Evolutionary conservation across 2,113 vertebrate species (phyloP), one percentile per base, ranked within the genome.

Genomic region (Eulemur rufifrons): DNA sequence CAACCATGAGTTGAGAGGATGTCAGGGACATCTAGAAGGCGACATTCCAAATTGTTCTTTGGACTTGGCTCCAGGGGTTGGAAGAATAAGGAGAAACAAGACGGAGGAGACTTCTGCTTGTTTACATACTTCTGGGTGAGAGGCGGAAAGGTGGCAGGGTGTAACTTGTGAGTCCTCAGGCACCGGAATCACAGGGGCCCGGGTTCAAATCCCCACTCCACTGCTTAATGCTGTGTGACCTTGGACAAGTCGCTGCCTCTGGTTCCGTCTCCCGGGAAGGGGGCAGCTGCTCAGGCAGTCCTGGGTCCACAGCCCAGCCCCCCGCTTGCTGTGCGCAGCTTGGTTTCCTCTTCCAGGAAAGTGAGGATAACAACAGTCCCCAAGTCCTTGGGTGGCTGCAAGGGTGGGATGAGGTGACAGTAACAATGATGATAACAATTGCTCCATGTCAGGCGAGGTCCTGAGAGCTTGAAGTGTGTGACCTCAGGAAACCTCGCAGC

Each of bases 381-480:
- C 5, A 3, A 0, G 59, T 23, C 66, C 17, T 23, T 8, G 50
- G 52, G 14, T 73, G 61, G 81, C 78, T 29, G 13, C n/a, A 76
- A 42, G 39, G 71, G 50, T 27, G 45, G 45, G 68, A 11, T 34
- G 76, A 17, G 73, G 56, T 85, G 47, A 39, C 17, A 0, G 8
- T 8, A 4, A 8, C 25, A 8, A 12, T 25, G 1, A 52, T 56
- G 74, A 50, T 1, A 13, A 56, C 54, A 56, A 2, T 9, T 0
- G 13, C 47, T 82, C 10, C 8, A 4, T 0, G 0, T 69, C 12
- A 12, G 20, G 42, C 64, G 59, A 6, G 45, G 21, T 71, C 45
- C n/a, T 74, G 0, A 42, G 50, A 68, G 23, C 15, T 77, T 34
- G 6, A 0, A 20, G 3, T 14, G 1, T 0, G 0, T 20, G 86